These are phyloP conservation scores for Apis laboriosa DNA, from an alignment of 1,140 invertebrate genomes.

Conservation along the genomic window DNA sequence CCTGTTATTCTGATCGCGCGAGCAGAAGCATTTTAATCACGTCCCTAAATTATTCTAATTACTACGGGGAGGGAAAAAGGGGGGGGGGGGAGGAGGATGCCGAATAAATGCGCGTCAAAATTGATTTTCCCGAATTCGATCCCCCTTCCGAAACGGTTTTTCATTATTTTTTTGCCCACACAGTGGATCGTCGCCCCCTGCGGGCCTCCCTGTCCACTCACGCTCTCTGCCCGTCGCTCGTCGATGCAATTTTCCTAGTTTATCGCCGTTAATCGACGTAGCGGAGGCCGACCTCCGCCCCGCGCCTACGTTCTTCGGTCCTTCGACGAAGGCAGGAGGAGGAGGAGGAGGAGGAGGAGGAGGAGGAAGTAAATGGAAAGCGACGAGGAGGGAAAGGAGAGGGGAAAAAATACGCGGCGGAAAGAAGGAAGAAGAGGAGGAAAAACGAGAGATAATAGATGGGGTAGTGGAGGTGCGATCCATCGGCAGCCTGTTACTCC, in stretches of 20 bases:
- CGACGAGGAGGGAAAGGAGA: not conserved
- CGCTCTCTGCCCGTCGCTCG: not conserved
- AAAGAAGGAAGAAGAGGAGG: not conserved
- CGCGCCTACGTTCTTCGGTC: slow-evolving; percentile 1
- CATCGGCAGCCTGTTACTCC: slow-evolving; percentile 45
- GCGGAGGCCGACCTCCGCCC: not conserved
- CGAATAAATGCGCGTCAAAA: slow-evolving; percentile 42
- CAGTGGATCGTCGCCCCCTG: not conserved
- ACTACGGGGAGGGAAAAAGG: not conserved
- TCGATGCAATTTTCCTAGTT: slow-evolving; percentile 52
- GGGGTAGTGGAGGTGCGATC: not conserved
- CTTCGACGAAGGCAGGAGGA: not conserved
- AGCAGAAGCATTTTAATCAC: slow-evolving; percentile 47
- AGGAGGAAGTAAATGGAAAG: slow-evolving; percentile 40
- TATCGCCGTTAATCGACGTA: slow-evolving; percentile 48
- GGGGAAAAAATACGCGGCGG: not conserved
- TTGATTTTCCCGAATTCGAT: slow-evolving; percentile 37
- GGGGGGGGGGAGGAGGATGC: not conserved
- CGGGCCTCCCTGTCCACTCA: not conserved
- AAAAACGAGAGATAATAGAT: too few species aligned
- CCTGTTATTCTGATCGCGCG: not conserved
- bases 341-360: not conserved
- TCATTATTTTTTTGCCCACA: slow-evolving; percentile 9
- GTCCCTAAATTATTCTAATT: slow-evolving; percentile 58
- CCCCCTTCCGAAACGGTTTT: not conserved